Evolutionary conservation across 1,140 invertebrate genomes (phyloP), one percentile per base, ranked within the genome.

Genomic region (Drosophila leontia): DNA sequence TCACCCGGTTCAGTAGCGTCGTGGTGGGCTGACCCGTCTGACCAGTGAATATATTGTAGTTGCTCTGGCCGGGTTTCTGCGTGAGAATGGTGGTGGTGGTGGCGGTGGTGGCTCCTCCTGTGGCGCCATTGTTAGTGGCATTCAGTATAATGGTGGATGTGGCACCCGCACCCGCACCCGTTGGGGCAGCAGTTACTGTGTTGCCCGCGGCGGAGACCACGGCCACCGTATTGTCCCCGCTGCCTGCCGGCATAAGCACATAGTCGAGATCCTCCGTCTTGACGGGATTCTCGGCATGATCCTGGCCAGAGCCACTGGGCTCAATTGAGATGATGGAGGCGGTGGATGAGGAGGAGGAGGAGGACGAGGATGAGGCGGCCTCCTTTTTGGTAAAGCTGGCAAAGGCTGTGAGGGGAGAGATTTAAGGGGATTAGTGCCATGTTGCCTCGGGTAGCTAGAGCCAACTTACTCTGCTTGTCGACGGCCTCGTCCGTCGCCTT

Each of bases 331-430:
- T 79, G 7, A 91, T 63, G 17, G 84, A 88, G 32, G 85, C 80
- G 17, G 80, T 86, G 7, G 83, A 83, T 12, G 84, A 88, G 44
- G 77, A 65, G n/a, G 39, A 39, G 37, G 84, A 80, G 13, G 83
- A 88, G 3, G 77, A 68, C 29, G 82, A 86, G 5, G 76, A 68
- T 9, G 76, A 63, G 26, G 44, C 64, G 15, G 29, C 56, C 59
- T 88, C 84, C 69, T 88, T 87, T 88, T 88, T 88, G 84, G 84
- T 88, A 68, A 90, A 90, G 85, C 85, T 90, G 69, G 55, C 62
- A 39, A 82, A 90, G 63, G 45, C 85, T 90, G 53, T 11, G 5
- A 11, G 11, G 41, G 12, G 8, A n/a, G n/a, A 39, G 19, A n/a
- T 26, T 15, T 0, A 23, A 7, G 44, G 44, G 32, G 11, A 0